Evolutionary conservation across 2,888 invertebrate genomes (phyloP).

Genomic region (Chrysodeixis includens): DNA sequence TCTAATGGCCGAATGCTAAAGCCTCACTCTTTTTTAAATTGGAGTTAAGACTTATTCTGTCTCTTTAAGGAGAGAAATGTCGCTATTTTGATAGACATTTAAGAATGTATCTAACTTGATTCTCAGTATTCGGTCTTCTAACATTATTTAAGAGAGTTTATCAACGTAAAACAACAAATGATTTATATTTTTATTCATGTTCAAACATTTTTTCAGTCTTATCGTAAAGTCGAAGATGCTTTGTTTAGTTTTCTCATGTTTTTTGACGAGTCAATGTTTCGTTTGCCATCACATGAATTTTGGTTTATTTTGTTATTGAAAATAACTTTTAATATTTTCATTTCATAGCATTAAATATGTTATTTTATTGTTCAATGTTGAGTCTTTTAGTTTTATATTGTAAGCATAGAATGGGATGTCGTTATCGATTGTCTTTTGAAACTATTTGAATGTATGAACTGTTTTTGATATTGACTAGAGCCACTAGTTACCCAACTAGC

Average conservation of each 20-base stretch:
- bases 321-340: slow-evolving; percentile 54
- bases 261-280: slow-evolving; percentile 52
- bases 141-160: background rate
- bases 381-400: slow-evolving; percentile 8
- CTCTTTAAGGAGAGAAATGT: no score
- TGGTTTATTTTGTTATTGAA: slow-evolving; percentile 52
- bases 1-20: no score
- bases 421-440: background rate
- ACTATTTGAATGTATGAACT: background rate
- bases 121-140: no score
- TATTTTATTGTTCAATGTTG: slow-evolving; percentile 45
- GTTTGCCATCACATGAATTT: slow-evolving; percentile 48
- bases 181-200: slow-evolving; percentile 14
- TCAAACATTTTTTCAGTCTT: slow-evolving; percentile 46
- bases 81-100: no score
- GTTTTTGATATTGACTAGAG: no score
- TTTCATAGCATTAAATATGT: slow-evolving; percentile 42
- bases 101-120: no score
- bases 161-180: slow-evolving; percentile 34
- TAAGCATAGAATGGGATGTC: slow-evolving; percentile 20
- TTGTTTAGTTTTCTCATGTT: slow-evolving; percentile 58
- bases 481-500: no score
- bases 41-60: no score
- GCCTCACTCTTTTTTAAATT: no score
- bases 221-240: slow-evolving; percentile 41